phyloP scores from a whole-genome alignment of 2,888 invertebrate genomes.

The Falcaria lacertinaria region DNA sequence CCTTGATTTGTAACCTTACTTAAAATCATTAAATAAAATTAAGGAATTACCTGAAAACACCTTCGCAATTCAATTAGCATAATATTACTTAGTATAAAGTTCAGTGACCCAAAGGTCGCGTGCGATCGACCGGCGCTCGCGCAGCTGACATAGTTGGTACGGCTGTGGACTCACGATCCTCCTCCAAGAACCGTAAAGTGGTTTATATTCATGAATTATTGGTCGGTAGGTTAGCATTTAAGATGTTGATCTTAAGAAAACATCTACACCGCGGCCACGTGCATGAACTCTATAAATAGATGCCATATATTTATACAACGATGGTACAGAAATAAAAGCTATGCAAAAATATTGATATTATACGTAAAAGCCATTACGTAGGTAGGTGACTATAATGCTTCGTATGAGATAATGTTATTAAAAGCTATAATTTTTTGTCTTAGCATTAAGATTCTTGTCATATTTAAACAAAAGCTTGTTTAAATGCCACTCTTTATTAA shows the following conservation, averaged over 20 bases:
- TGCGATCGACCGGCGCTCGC: conserved; percentile 41
- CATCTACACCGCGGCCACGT: conserved; percentile 43
- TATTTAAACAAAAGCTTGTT: neutral
- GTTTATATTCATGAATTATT: conserved; percentile 39
- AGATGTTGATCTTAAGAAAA: conserved; percentile 37
- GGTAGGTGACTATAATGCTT: neutral
- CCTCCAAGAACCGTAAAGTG: conserved; percentile 24
- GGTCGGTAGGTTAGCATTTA: conserved; percentile 24
- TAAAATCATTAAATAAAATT: neutral
- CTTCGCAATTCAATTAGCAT: conserved; percentile 9
- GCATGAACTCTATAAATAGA: conserved; percentile 49
- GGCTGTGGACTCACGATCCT: conserved; percentile 25
- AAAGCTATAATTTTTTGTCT: neutral
- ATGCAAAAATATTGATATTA: conserved; percentile 29
- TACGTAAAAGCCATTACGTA: neutral
- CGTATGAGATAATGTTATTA: neutral
- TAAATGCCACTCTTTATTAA: neutral
- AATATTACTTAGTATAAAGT: conserved; percentile 27
- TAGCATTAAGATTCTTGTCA: neutral
- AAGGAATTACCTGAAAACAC: neutral
- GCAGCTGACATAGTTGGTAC: conserved; percentile 35
- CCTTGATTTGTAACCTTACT: no score
- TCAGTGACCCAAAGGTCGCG: conserved; percentile 47
- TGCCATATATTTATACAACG: conserved; percentile 39
- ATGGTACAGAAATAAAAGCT: conserved; percentile 41